Evolutionary conservation across 2,113 vertebrate species (phyloP).

Genomic region (Gymnogyps californianus): DNA sequence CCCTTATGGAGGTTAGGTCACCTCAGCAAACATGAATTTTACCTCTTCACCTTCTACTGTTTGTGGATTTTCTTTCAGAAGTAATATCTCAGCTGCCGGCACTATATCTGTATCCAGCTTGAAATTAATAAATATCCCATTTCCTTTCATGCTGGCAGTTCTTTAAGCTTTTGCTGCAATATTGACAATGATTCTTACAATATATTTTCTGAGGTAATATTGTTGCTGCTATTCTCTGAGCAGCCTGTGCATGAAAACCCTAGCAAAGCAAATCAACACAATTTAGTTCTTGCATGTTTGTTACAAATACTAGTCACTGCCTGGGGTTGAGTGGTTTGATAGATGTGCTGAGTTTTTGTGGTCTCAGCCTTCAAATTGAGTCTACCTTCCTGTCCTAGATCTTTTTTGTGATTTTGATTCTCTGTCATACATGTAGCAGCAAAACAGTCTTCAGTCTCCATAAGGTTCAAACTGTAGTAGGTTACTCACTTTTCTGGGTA

Average conservation of each 20-base stretch:
- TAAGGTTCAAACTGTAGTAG: neutral
- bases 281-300: neutral
- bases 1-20: neutral
- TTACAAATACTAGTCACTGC: neutral
- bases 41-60: neutral
- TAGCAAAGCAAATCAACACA: neutral
- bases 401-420: neutral
- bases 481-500: neutral
- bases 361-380: neutral
- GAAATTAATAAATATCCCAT: constrained; percentile 25
- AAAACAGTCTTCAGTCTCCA: neutral
- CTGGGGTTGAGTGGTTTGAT: neutral
- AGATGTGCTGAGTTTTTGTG: neutral
- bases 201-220: constrained; percentile 19
- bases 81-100: neutral
- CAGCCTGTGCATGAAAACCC: neutral
- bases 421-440: neutral
- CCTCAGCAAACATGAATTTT: neutral
- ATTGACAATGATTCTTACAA: neutral
- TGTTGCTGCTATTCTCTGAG: neutral
- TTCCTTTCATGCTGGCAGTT: constrained; percentile 13
- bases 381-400: neutral
- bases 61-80: constrained; percentile 20
- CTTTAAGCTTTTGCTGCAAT: neutral
- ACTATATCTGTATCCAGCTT: neutral